These are phyloP conservation scores for Scolopax mira DNA, from an alignment of 2,113 vertebrate species.

Conservation along the genomic window DNA sequence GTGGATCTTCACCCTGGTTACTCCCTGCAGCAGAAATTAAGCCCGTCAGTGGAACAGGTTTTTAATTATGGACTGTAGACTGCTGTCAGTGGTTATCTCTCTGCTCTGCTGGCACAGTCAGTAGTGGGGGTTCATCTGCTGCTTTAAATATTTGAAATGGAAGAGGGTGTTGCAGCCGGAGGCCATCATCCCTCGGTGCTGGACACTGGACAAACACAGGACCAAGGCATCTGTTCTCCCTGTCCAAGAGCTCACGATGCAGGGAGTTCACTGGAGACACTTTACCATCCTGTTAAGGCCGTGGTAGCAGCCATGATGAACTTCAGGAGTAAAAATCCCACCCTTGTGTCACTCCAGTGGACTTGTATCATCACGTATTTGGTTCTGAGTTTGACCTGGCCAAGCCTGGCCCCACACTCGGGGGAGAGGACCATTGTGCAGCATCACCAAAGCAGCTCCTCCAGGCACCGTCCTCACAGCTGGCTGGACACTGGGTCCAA, in stretches of 20 bases:
- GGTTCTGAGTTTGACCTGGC: neutral
- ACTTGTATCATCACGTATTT: fast-evolving
- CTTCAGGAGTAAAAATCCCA: neutral
- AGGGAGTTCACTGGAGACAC: neutral
- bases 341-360: neutral
- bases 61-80: slow-evolving; percentile 14
- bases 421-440: neutral
- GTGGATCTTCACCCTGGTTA: neutral
- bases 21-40: neutral
- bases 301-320: neutral
- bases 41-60: neutral
- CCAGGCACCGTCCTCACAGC: neutral
- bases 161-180: neutral
- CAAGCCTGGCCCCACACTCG: fast-evolving
- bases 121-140: neutral
- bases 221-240: neutral
- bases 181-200: neutral
- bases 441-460: neutral
- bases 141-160: neutral
- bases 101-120: neutral
- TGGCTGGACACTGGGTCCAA: neutral
- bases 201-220: neutral
- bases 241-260: neutral
- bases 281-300: neutral
- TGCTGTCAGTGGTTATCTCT: neutral